phyloP scores from a whole-genome alignment of 1,140 invertebrate species.

The Microvelia longipes region DNA sequence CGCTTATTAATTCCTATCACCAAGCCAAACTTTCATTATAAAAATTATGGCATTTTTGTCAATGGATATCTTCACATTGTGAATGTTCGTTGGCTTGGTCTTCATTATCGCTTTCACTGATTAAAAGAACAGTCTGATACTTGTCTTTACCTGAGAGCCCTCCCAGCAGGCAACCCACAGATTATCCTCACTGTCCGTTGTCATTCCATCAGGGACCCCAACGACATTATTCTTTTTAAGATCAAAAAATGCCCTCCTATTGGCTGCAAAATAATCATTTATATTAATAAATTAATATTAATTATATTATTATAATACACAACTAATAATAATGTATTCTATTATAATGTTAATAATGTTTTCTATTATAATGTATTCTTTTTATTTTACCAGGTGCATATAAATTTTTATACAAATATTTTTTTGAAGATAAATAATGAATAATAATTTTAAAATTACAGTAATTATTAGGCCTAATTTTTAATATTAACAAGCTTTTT shows the following conservation, averaged over 20 bases:
- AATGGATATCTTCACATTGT: too few relatives aligned
- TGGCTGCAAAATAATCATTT: constrained; percentile 27
- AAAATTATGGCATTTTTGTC: too few relatives aligned
- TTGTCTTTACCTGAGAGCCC: constrained; percentile 28
- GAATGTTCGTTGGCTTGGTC: too few relatives aligned
- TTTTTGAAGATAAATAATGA: constrained; percentile 25
- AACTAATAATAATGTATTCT: background rate
- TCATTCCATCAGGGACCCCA: constrained; percentile 52
- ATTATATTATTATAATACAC: background rate
- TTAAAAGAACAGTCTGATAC: too few relatives aligned
- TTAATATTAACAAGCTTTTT: too few relatives aligned
- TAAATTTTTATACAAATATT: constrained; percentile 23
- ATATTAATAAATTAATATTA: constrained; percentile 13
- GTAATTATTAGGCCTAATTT: too few relatives aligned
- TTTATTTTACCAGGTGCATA: constrained; percentile 17
- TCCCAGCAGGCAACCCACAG: constrained; percentile 47
- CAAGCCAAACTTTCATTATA: too few relatives aligned
- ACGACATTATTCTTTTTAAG: constrained; percentile 29
- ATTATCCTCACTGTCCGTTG: constrained; percentile 44
- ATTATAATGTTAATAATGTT: background rate
- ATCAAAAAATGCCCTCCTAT: constrained; percentile 32
- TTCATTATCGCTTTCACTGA: too few relatives aligned
- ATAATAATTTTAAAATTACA: too few relatives aligned
- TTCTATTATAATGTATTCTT: constrained; percentile 23
- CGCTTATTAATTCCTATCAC: too few relatives aligned